Conservation (phyloP, 2,888 invertebrate species). For the Drosophila anomalipes region DNA sequence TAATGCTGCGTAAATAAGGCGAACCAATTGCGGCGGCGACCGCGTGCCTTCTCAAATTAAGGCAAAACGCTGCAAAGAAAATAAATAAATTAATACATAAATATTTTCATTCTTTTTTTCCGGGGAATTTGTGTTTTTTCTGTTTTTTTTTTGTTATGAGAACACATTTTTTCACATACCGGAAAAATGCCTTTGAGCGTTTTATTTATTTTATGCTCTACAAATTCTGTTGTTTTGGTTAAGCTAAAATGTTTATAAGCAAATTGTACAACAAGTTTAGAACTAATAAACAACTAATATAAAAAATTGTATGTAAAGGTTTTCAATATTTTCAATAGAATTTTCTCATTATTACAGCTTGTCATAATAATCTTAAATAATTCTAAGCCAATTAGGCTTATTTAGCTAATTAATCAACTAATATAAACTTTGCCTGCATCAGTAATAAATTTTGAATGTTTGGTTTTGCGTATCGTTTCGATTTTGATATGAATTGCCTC, state of each 20-base stretch:
- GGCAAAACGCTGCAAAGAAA: conserved; percentile 26
- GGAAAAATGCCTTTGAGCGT: conserved; percentile 35
- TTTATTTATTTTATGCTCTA: conserved; percentile 23
- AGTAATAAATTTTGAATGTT: conserved; percentile 24
- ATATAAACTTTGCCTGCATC: not conserved
- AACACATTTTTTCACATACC: conserved; percentile 52
- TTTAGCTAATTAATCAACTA: not conserved
- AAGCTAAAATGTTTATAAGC: not conserved
- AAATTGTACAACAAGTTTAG: conserved; percentile 24
- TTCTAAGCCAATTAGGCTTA: not conserved
- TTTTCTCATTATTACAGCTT: not conserved
- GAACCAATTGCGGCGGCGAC: conserved; percentile 38
- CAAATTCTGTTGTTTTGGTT: conserved; percentile 1
- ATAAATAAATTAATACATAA: conserved; percentile 58
- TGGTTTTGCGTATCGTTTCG: conserved; percentile 30
- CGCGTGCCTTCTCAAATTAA: conserved; percentile 23
- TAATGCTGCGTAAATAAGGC: conserved; percentile 79
- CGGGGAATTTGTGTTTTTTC: conserved; percentile 11
- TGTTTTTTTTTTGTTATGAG: conserved; percentile 26
- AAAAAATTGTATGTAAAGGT: not conserved
- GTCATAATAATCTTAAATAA: not conserved
- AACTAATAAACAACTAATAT: conserved; percentile 21
- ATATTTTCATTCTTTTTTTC: conserved; percentile 60
- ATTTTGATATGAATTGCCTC: conserved; percentile 37
- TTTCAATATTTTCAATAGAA: not conserved